phyloP scores from a whole-genome alignment of 2,888 invertebrate species.

The Anarsia innoxiella region DNA sequence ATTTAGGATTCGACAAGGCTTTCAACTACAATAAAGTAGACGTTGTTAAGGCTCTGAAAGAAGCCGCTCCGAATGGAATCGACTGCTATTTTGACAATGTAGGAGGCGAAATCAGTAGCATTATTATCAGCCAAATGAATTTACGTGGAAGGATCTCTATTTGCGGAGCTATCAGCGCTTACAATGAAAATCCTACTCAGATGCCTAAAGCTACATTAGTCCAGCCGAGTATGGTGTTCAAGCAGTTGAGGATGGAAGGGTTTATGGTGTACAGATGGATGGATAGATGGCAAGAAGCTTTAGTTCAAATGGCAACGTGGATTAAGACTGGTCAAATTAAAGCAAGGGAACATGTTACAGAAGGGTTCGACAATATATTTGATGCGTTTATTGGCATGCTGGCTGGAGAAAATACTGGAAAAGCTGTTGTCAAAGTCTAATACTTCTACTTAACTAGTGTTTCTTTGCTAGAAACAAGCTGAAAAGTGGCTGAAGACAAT shows the following conservation, averaged over 20 bases:
- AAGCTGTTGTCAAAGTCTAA: slow-evolving; percentile 79
- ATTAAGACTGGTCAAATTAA: slow-evolving; percentile 79
- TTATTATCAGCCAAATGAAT: slow-evolving; percentile 77
- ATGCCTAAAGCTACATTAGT: slow-evolving; percentile 52
- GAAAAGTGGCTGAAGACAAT: too few species aligned
- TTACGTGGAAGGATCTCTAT: slow-evolving; percentile 30
- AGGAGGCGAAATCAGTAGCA: slow-evolving; percentile 78
- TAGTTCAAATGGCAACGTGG: slow-evolving; percentile 74
- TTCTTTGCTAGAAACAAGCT: too few species aligned
- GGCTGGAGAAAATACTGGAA: slow-evolving; percentile 79
- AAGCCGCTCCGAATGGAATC: slow-evolving; percentile 80
- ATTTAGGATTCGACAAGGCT: slow-evolving; percentile 80
- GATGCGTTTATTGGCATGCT: slow-evolving; percentile 79
- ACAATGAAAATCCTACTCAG: slow-evolving; percentile 36
- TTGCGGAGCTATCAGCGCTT: slow-evolving; percentile 48
- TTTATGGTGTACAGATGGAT: slow-evolving; percentile 71
- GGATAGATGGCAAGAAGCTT: slow-evolving; percentile 74
- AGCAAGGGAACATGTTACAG: slow-evolving; percentile 78
- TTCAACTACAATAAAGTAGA: slow-evolving; percentile 83
- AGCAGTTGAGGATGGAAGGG: slow-evolving; percentile 78
- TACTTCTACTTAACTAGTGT: too few species aligned
- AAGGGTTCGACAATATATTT: slow-evolving; percentile 81
- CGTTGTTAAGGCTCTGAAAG: slow-evolving; percentile 68
- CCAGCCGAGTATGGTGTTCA: slow-evolving; percentile 71
- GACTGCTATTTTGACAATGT: slow-evolving; percentile 88